phyloP scores from a whole-genome alignment of 2,797 vertebrate genomes.

The Arrhamphus sclerolepis region DNA sequence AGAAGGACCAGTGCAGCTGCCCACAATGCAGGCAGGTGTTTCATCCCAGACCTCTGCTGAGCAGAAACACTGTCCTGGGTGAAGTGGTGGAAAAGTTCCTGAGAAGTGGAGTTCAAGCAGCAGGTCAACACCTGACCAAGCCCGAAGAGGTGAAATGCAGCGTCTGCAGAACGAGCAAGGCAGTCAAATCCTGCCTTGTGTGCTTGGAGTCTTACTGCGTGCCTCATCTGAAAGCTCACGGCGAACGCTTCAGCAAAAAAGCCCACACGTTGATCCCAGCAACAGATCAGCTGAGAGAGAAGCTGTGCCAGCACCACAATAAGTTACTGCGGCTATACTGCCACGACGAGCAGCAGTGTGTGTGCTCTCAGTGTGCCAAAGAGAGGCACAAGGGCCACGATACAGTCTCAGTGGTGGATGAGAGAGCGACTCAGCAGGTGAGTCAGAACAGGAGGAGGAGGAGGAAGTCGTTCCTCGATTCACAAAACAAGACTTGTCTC shows the following conservation, averaged over 20 bases:
- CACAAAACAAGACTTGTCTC: too few species aligned
- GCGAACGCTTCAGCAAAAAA: constrained; percentile 79
- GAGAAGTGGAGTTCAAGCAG: constrained; percentile 1
- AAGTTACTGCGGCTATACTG: constrained; percentile 90
- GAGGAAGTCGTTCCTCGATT: too few species aligned
- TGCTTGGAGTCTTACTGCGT: constrained; percentile 88
- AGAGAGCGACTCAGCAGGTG: constrained; percentile 83
- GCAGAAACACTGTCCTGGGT: constrained; percentile 74
- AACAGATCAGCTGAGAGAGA: constrained; percentile 82
- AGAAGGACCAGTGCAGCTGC: constrained; percentile 73
- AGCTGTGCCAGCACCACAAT: constrained; percentile 86
- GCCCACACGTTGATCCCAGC: constrained; percentile 85
- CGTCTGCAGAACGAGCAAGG: constrained; percentile 85
- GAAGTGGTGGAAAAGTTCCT: constrained; percentile 76
- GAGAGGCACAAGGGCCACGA: constrained; percentile 86
- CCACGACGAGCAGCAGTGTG: constrained; percentile 88
- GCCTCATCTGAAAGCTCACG: constrained; percentile 70
- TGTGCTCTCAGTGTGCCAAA: constrained; percentile 84
- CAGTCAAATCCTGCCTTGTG: constrained; percentile 86
- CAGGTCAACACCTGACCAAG: constrained; percentile 1
- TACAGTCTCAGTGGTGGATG: constrained; percentile 82
- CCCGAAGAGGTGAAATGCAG: constrained; percentile 73
- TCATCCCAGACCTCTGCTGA: constrained; percentile 71
- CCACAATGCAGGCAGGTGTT: constrained; percentile 80
- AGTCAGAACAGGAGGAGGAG: background rate